Conservation (phyloP, 2,888 invertebrate genomes). For the Catocala sponsa region DNA sequence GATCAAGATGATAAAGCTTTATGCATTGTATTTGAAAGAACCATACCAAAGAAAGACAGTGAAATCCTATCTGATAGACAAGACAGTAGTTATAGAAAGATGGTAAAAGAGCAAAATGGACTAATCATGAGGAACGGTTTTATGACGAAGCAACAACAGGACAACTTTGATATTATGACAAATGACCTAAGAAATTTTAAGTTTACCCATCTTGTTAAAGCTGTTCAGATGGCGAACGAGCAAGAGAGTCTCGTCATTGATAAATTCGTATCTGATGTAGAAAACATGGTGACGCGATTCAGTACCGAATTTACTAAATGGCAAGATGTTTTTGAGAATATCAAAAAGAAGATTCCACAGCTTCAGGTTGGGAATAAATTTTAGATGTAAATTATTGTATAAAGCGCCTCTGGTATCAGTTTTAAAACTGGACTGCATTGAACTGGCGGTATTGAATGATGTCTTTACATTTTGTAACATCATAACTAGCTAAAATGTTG, state of each 20-base stretch:
- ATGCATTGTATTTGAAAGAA: too few relatives aligned
- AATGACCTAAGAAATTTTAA: slow-evolving; percentile 2
- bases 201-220: slow-evolving; percentile 15
- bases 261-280: slow-evolving; percentile 59
- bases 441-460: too few relatives aligned
- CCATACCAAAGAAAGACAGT: too few relatives aligned
- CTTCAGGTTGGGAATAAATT: slow-evolving; percentile 2
- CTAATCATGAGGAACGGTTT: not conserved
- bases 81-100: not conserved
- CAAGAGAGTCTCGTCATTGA: slow-evolving; percentile 53
- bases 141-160: not conserved
- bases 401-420: too few relatives aligned
- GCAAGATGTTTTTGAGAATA: slow-evolving; percentile 40
- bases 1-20: too few relatives aligned
- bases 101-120: not conserved
- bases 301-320: slow-evolving; percentile 52
- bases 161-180: not conserved
- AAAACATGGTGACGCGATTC: slow-evolving; percentile 53
- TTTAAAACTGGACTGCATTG: too few relatives aligned
- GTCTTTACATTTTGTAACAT: too few relatives aligned
- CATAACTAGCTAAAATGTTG: too few relatives aligned
- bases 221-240: slow-evolving; percentile 19
- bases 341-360: slow-evolving; percentile 55
- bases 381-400: too few relatives aligned
- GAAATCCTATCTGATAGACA: too few relatives aligned